Evolutionary conservation across 2,797 vertebrate species (phyloP).

Genomic region (Anomalospiza imberbis): DNA sequence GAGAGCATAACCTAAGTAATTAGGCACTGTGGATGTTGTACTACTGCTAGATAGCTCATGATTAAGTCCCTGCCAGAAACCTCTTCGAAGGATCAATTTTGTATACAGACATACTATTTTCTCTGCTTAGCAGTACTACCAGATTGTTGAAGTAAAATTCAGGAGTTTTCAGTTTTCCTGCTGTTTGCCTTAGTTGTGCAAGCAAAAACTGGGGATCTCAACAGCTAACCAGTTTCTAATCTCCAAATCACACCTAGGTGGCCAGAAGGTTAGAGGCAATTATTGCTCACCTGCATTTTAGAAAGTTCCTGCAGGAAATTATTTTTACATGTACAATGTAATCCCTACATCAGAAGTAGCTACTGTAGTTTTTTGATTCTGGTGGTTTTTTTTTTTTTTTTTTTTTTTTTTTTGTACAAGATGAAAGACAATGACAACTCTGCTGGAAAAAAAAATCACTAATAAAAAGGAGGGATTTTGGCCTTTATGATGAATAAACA

Average conservation of each 20-base stretch:
- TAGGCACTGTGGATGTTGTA: not conserved
- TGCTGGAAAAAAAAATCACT: not conserved
- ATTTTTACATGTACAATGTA: not conserved
- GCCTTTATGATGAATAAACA: not conserved
- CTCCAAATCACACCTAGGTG: not conserved
- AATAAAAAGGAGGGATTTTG: not conserved
- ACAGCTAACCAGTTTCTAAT: not conserved
- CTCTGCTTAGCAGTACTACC: not conserved
- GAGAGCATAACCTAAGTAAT: not conserved
- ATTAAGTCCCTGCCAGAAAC: not conserved
- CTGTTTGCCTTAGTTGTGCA: slow-evolving; percentile 14
- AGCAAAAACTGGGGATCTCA: not conserved
- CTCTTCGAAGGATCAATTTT: not conserved
- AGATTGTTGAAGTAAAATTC: not conserved
- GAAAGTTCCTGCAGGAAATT: not conserved
- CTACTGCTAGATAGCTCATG: not conserved
- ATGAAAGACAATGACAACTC: slow-evolving; percentile 10
- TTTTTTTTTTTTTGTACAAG: not conserved
- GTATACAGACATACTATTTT: not conserved
- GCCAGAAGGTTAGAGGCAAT: slow-evolving; percentile 40
- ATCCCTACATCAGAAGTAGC: slow-evolving; percentile 8
- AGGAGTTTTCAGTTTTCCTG: slow-evolving; percentile 19
- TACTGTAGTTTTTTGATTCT: not conserved
- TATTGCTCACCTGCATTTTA: not conserved
- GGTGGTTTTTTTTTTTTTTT: not conserved